Evolutionary conservation across 1,140 invertebrate species (phyloP).

Genomic region (Scaptomyza hsui): DNA sequence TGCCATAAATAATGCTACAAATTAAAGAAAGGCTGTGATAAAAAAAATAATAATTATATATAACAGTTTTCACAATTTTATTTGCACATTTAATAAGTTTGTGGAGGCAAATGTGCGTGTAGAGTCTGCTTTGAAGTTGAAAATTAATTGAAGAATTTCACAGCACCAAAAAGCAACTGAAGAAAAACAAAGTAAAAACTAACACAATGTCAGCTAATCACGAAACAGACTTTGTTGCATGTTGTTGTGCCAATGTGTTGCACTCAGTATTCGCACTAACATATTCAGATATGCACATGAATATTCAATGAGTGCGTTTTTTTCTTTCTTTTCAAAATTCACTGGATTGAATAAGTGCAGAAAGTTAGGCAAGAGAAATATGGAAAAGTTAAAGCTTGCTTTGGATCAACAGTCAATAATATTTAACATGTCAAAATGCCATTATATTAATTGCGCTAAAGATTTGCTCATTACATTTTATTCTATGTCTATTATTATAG

Average conservation of each 20-base stretch:
- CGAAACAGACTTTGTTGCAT: constrained; percentile 62
- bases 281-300: constrained; percentile 52
- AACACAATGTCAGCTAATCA: constrained; percentile 72
- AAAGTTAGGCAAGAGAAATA: neutral
- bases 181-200: constrained; percentile 19
- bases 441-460: constrained; percentile 2
- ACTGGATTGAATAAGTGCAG: constrained; percentile 25
- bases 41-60: constrained; percentile 21
- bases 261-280: constrained; percentile 33
- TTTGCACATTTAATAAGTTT: constrained; percentile 57
- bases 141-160: constrained; percentile 58
- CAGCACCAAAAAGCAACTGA: constrained; percentile 19
- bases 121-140: constrained; percentile 17
- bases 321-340: constrained; percentile 23
- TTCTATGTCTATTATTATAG: neutral
- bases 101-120: constrained; percentile 60
- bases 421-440: neutral
- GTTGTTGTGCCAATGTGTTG: constrained; percentile 49
- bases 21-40: constrained; percentile 22
- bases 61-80: constrained; percentile 61
- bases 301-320: constrained; percentile 62
- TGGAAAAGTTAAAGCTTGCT: neutral
- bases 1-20: constrained; percentile 20
- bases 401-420: neutral
- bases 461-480: neutral